Percentiles rank a stretch among this genome's conserved stretches.
Conservation (phyloP, 1,140 invertebrate species). For the Hormaphis cornu region DNA sequence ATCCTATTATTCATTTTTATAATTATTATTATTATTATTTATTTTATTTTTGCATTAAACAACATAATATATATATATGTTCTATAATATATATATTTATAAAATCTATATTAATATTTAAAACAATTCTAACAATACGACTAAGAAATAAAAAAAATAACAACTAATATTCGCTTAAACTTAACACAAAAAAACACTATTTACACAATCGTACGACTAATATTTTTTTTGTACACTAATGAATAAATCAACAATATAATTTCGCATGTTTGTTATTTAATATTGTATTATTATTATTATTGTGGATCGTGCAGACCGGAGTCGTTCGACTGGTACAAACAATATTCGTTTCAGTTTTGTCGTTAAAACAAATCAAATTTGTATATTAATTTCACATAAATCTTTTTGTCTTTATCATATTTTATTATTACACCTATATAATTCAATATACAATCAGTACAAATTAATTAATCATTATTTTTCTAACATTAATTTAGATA, state of each 20-base stretch:
- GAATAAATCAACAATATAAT: slow-evolving; percentile 11
- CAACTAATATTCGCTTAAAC: slow-evolving; percentile 3
- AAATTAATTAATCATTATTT: slow-evolving; percentile 27
- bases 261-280: slow-evolving; percentile 26
- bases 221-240: not conserved
- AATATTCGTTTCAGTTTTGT: not conserved
- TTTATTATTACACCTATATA: slow-evolving; percentile 7
- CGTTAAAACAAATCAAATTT: not conserved
- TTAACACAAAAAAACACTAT: not conserved
- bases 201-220: not conserved
- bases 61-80: not conserved
- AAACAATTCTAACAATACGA: not conserved
- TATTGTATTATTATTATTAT: too few species aligned
- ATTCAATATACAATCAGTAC: slow-evolving; percentile 31
- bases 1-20: not conserved
- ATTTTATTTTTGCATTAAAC: not conserved
- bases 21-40: not conserved
- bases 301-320: slow-evolving; percentile 26
- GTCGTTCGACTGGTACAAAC: slow-evolving; percentile 20
- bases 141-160: not conserved
- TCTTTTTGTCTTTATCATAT: not conserved
- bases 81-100: not conserved
- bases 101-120: slow-evolving; percentile 11
- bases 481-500: slow-evolving; percentile 30
- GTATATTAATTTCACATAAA: not conserved